phyloP scores from a whole-genome alignment of 92 coral and sea anemone genomes.

The Palythoa grandiflora region DNA sequence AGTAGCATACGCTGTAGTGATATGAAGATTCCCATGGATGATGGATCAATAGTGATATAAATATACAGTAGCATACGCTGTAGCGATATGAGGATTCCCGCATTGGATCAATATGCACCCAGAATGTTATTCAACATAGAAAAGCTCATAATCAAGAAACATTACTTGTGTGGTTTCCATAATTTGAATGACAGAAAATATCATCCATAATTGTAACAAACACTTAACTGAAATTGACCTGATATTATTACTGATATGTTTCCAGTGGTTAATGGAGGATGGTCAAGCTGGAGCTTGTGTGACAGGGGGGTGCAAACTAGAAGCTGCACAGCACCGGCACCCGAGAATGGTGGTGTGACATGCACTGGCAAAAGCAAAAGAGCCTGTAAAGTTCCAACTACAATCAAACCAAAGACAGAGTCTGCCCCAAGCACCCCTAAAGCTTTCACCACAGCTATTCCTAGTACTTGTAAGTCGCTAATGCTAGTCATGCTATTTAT shows the following conservation, averaged over 20 bases:
- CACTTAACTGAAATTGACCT: background rate
- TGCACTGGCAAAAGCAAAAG: conserved; percentile 59
- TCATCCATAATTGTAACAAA: background rate
- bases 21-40: no score
- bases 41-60: no score
- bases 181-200: no score
- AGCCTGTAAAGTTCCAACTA: conserved; percentile 42
- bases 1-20: no score
- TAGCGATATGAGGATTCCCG: no score
- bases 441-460: background rate
- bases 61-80: no score
- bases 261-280: conserved; percentile 80
- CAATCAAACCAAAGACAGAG: background rate
- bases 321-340: conserved; percentile 67
- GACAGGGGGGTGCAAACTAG: conserved; percentile 68
- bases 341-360: conserved; percentile 76
- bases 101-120: no score
- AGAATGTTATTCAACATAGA: no score
- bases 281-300: conserved; percentile 82
- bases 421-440: background rate
- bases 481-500: background rate
- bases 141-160: no score
- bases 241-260: background rate
- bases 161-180: no score
- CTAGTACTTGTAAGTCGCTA: conserved; percentile 49